Conservation (phyloP, 2,888 invertebrate genomes). For the Tuberolachnus salignus region DNA sequence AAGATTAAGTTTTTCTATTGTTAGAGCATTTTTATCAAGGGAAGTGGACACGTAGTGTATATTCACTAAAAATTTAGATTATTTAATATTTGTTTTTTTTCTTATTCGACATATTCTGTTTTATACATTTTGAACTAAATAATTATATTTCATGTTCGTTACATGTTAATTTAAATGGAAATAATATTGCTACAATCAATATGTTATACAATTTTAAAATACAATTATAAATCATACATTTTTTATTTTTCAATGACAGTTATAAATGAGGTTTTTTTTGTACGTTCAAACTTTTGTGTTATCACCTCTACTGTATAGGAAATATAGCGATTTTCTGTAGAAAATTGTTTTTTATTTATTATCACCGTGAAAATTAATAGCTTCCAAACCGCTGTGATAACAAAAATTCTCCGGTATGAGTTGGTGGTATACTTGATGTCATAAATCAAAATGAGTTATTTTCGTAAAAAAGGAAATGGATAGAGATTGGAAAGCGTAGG, state of each 20-base stretch:
- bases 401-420: slow-evolving; percentile 29
- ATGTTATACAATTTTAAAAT: background rate
- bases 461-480: slow-evolving; percentile 37
- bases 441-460: slow-evolving; percentile 54
- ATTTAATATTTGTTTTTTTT: too few relatives aligned
- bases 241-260: slow-evolving; percentile 6
- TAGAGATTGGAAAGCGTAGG: slow-evolving; percentile 11
- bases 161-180: background rate
- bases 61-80: too few relatives aligned
- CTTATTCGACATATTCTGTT: too few relatives aligned
- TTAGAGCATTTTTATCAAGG: too few relatives aligned
- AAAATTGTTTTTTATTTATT: slow-evolving; percentile 52
- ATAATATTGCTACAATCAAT: background rate
- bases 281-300: background rate
- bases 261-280: slow-evolving; percentile 12
- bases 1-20: too few relatives aligned
- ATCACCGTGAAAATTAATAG: slow-evolving; percentile 46
- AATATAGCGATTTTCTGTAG: slow-evolving; percentile 25
- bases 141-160: background rate
- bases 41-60: too few relatives aligned
- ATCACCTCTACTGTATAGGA: background rate
- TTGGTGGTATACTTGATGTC: slow-evolving; percentile 11
- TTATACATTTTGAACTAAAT: too few relatives aligned
- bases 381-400: slow-evolving; percentile 39
- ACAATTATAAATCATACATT: background rate